Conservation (phyloP, 2,797 vertebrate genomes). For the Petrocephalus schoutedeni region DNA sequence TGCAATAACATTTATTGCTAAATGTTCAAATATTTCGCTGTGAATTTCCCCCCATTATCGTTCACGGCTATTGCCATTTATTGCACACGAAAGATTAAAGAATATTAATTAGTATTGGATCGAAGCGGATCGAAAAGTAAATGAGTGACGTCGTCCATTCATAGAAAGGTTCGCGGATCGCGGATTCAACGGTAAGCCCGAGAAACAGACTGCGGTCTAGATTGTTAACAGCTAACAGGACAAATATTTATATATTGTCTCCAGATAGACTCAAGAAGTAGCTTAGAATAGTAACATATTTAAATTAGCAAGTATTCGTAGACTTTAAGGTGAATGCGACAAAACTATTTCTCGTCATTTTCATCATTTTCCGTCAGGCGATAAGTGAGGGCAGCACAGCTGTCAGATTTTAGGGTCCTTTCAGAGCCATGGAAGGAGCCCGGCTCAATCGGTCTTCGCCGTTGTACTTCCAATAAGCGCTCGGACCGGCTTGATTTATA, state of each 20-base stretch:
- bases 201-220: not conserved
- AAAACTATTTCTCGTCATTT: not conserved
- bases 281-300: not conserved
- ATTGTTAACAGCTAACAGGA: too few relatives aligned
- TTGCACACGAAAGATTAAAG: not conserved
- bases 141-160: not conserved
- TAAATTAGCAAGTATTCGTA: not conserved
- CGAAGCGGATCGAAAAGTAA: not conserved
- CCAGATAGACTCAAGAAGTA: too few relatives aligned
- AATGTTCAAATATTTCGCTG: too few relatives aligned
- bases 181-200: not conserved
- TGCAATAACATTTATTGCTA: too few relatives aligned
- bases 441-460: not conserved
- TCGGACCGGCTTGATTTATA: not conserved
- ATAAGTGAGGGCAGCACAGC: not conserved
- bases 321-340: not conserved
- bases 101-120: not conserved
- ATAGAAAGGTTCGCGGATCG: too few relatives aligned
- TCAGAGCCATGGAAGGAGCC: not conserved
- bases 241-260: not conserved
- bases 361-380: not conserved
- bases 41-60: too few relatives aligned
- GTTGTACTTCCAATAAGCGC: not conserved
- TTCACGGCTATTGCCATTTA: not conserved
- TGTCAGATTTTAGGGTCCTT: not conserved